phyloP scores from a whole-genome alignment of 2,113 vertebrate genomes.

The Nipponia nippon region DNA sequence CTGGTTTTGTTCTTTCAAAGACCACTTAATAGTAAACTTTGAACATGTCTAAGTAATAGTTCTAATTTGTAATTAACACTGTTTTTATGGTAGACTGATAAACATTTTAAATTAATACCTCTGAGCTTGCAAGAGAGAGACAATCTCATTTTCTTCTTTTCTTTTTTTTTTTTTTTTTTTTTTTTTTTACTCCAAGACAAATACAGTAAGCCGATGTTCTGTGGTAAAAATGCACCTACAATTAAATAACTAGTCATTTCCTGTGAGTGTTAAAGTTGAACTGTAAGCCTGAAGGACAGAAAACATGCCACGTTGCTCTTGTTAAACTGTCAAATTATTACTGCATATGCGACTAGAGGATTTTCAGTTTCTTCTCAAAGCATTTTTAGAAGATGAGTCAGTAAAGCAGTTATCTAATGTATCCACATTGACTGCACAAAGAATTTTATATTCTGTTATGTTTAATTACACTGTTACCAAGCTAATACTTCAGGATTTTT shows the following conservation, averaged over 20 bases:
- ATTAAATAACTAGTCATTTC: neutral
- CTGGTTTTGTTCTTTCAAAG: neutral
- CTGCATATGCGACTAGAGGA: neutral
- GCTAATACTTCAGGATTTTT: neutral
- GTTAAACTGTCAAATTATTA: neutral
- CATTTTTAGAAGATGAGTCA: constrained; percentile 9
- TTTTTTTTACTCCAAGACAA: neutral
- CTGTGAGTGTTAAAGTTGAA: neutral
- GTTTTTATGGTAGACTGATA: neutral
- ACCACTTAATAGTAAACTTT: neutral
- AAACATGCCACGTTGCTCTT: neutral
- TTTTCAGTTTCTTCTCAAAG: neutral
- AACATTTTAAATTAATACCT: neutral
- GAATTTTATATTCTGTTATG: neutral
- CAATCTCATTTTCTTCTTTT: neutral
- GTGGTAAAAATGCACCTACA: neutral
- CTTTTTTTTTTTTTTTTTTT: neutral
- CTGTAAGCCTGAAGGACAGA: neutral
- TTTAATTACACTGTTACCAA: neutral
- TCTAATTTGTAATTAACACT: neutral
- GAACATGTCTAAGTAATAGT: neutral
- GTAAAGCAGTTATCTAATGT: neutral
- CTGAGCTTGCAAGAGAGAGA: neutral
- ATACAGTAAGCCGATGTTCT: neutral
- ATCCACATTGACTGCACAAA: neutral